Base-by-base conservation (phyloP, 2,113 vertebrate genomes). In the Mystacornis crossleyi region DNA sequence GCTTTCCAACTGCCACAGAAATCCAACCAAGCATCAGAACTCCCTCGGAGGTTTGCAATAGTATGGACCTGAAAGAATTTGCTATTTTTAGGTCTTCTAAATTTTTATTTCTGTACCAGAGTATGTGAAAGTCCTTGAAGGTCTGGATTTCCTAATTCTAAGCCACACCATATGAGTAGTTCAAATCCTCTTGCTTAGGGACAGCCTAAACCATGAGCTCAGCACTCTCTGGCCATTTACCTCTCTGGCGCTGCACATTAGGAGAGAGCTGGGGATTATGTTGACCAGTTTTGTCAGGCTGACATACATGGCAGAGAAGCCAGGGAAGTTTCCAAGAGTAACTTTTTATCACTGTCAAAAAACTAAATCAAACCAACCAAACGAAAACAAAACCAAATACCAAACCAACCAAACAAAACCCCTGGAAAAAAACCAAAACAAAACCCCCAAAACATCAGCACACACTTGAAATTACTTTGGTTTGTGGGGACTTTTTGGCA, bases 371-470 rank as follows among this genome's bases (percentile, higher is more conserved):
- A 53, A 28, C 14, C 21, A 36, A 42, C 5, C 10, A 75, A 31
- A 3, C 1, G 3, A 20, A 53, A 51, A 5, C 7, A 8, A 26
- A 21, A 33, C 4, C 3, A 10, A 17, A n/a, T 31, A 34, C 3
- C 17, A 24, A 38, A 28, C 14, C 10, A 36, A 17, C 9, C 28
- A 25, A 33, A 12, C 6, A 43, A 55, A n/a, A 20, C 5, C 9
- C 3, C 25, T 28, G 18, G 14, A 29, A 29, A 3, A 20, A 53
- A 61, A 12, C 3, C 17, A 29, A 34, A 50, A 10, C 8, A 34
- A 31, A 45, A 6, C 2, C 18, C 3, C 3, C 5, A 38, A 53
- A 26, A 1, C 34, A 38, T 7, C 20, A 65, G 1, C 17, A 66
- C 6, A 14, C 20, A 67, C 17, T 5, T 5, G 14, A 26, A 77